Percentiles rank a stretch among this genome's conserved stretches.
These are phyloP conservation scores for Synergus laeviventris DNA, from an alignment of 2,888 invertebrate genomes.

Conservation along the genomic window DNA sequence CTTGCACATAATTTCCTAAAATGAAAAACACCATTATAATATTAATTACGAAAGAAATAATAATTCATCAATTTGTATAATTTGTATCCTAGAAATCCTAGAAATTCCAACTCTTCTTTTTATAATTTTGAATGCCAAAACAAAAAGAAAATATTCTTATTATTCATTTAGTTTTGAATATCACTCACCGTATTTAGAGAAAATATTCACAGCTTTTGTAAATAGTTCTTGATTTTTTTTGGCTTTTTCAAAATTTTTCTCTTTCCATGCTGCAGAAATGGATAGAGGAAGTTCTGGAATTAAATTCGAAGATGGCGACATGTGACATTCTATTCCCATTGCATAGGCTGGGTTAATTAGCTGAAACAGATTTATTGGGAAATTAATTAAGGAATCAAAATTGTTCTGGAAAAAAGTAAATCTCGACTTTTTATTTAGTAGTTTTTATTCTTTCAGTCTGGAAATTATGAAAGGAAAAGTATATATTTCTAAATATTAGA, in stretches of 20 bases:
- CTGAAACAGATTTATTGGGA: neutral
- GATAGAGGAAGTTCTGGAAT: constrained; percentile 79
- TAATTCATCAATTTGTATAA: no score
- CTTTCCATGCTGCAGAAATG: constrained; percentile 78
- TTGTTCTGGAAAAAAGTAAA: neutral
- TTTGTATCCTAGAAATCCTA: no score
- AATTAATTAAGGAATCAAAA: constrained; percentile 44
- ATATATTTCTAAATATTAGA: no score
- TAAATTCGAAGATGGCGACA: constrained; percentile 83
- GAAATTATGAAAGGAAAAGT: no score
- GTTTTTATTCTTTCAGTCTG: no score
- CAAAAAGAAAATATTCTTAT: no score
- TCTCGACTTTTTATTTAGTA: neutral
- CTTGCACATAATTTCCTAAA: constrained; percentile 82
- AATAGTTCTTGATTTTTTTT: constrained; percentile 77
- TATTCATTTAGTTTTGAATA: neutral
- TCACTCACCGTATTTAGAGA: constrained; percentile 73
- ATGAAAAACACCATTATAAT: neutral
- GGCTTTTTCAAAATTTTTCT: constrained; percentile 77
- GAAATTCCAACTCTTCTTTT: no score
- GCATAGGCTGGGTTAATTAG: constrained; percentile 69
- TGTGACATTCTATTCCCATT: constrained; percentile 84
- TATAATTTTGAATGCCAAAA: no score
- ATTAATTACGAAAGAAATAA: no score
- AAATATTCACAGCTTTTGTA: constrained; percentile 64